Conservation (phyloP, 2,888 invertebrate genomes). For the Drosophila suboccidentalis region DNA sequence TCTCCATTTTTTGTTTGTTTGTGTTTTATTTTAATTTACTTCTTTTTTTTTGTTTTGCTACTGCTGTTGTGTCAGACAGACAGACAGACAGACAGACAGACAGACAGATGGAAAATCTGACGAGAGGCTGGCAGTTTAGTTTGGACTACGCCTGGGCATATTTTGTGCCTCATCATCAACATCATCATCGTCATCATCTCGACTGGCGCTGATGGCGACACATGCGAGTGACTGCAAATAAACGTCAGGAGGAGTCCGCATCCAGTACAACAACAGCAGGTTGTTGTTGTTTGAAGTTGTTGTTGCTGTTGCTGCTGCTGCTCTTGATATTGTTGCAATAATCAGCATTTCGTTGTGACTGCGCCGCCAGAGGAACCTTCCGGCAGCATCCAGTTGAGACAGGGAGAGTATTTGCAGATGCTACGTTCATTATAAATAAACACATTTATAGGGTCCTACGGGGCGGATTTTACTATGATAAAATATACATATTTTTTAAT, state of each 20-base stretch:
- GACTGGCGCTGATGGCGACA: slow-evolving; percentile 69
- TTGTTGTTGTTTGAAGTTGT: slow-evolving; percentile 16
- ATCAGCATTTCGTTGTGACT: slow-evolving; percentile 55
- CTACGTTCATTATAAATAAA: slow-evolving; percentile 1
- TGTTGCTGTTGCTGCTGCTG: slow-evolving; percentile 23
- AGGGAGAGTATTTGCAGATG: slow-evolving; percentile 27
- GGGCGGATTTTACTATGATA: neutral
- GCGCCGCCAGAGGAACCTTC: slow-evolving; percentile 36
- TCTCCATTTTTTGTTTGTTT: slow-evolving; percentile 36
- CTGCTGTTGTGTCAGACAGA: slow-evolving; percentile 39
- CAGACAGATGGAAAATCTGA: slow-evolving; percentile 17
- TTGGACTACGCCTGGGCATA: slow-evolving; percentile 65
- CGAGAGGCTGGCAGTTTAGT: slow-evolving; percentile 63
- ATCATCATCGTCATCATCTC: neutral
- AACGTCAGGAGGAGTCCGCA: slow-evolving; percentile 51
- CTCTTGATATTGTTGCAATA: slow-evolving; percentile 65
- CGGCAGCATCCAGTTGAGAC: slow-evolving; percentile 24
- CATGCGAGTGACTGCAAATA: slow-evolving; percentile 76
- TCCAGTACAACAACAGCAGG: slow-evolving; percentile 5
- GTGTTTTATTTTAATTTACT: slow-evolving; percentile 51
- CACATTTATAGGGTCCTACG: slow-evolving; percentile 13
- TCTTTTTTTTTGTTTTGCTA: slow-evolving; percentile 29
- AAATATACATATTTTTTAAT: no score
- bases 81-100: slow-evolving; percentile 37
- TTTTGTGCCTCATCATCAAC: slow-evolving; percentile 70